Evolutionary conservation across 2,113 vertebrate genomes (phyloP).

Genomic region (Ammodytes marinus): DNA sequence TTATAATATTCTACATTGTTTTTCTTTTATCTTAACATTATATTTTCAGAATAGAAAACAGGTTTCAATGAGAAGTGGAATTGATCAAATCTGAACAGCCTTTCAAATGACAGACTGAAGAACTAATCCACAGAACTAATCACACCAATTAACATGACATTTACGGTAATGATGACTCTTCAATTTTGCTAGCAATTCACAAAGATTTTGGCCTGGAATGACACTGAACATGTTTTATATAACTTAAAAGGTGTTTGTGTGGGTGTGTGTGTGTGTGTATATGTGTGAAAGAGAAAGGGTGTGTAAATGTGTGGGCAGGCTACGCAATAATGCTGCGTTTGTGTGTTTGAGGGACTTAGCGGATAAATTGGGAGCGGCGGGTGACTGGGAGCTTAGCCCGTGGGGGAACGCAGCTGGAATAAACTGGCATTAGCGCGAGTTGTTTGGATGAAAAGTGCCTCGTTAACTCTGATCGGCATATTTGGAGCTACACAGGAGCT

Average conservation of each 20-base stretch:
- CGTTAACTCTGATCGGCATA: slow-evolving; percentile 78
- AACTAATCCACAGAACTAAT: slow-evolving; percentile 35
- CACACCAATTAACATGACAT: slow-evolving; percentile 37
- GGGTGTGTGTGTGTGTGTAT: slow-evolving; percentile 19
- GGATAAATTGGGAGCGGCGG: slow-evolving; percentile 72
- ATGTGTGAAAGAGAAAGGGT: slow-evolving; percentile 23
- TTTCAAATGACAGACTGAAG: slow-evolving; percentile 11
- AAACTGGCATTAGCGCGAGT: slow-evolving; percentile 70
- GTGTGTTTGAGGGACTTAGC: slow-evolving; percentile 75
- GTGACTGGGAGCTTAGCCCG: slow-evolving; percentile 74
- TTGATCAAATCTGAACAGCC: background rate
- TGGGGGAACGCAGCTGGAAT: slow-evolving; percentile 64
- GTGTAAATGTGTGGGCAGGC: slow-evolving; percentile 44
- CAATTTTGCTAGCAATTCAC: slow-evolving; percentile 19
- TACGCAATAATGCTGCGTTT: slow-evolving; percentile 62
- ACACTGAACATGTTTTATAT: slow-evolving; percentile 45
- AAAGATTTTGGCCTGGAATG: slow-evolving; percentile 60
- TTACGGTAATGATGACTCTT: slow-evolving; percentile 10
- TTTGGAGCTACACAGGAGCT: slow-evolving; percentile 70
- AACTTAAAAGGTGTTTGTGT: slow-evolving; percentile 39
- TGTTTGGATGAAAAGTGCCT: slow-evolving; percentile 75
- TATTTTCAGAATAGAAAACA: background rate
- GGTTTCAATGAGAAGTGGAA: slow-evolving; percentile 14
- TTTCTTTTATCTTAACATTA: background rate
- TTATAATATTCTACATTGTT: background rate